Base-by-base conservation (phyloP, 2,113 vertebrate species). In the Bombycilla garrulus region DNA sequence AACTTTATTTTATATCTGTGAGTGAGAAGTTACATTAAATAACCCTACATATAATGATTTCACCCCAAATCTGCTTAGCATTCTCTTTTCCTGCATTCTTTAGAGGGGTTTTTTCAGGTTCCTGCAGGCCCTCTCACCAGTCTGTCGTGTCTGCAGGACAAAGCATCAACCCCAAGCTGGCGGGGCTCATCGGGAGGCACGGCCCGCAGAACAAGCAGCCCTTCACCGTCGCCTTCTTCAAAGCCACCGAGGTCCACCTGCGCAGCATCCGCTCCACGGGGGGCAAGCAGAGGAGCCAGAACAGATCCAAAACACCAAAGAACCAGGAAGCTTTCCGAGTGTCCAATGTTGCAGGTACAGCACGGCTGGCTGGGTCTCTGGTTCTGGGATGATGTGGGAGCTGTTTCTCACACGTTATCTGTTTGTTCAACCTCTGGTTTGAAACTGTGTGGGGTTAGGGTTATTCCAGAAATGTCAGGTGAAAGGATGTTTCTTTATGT, bases 211-310 rank as follows among this genome's bases (percentile, higher is more conserved):
- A 98, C 97, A 99, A 99, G 97, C 99, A 99, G 95, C 99, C 99
- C 4, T 99, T 99, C 98, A 99, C 99, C 61, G 99, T 99, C 80
- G 99, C 99, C 94, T 99, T 99, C 96, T 99, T 99, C 97, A 99
- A 99, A 98, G 99, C 99, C 92, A 99, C 99, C 0, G 99, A 99
- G 96, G 98, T 99, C n/a, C 99, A 99, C 84, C 98, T 99, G 70
- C 99, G 99, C 67, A 99, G 98, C 48, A 98, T 99, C 86, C 99
- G 99, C 94, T 99, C 99, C 21, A 96, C 99, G 0, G 98, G 98
- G 17, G 95, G 95, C 65, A 99, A 99, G 95, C 99, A 99, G 66
- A 98, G 99, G 23, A 99, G 98, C 97, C 98, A 99, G 96, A 99
- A 98, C 89, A 97, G 98, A n/a, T 98, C 99, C 42, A 99, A 99